Conservation (phyloP, 2,888 invertebrate species). For the Metacarcinus magister region DNA sequence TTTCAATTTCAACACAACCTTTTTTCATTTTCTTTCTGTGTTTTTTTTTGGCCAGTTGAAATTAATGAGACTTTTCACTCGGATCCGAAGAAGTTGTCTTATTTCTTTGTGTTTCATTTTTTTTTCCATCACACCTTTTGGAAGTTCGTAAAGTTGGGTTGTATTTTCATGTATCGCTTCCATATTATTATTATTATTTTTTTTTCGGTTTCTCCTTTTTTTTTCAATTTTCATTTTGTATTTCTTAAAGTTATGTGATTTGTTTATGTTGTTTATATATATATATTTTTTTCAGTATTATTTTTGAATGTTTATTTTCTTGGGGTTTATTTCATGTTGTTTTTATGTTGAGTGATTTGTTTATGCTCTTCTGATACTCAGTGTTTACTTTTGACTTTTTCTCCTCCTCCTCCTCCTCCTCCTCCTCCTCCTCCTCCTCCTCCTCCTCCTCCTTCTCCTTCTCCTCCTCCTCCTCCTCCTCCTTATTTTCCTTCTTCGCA, state of each 20-base stretch:
- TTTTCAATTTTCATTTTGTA: background rate
- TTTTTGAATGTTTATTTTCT: background rate
- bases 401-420: constrained; percentile 6
- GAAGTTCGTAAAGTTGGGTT: too few species aligned
- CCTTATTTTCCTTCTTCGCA: background rate
- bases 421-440: constrained; percentile 26
- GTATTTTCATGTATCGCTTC: background rate
- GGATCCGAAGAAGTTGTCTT: background rate
- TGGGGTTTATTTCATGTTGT: background rate
- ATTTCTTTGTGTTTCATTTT: background rate
- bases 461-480: background rate
- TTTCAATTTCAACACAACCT: background rate
- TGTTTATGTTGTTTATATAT: background rate
- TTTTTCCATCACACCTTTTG: background rate
- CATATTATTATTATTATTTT: background rate
- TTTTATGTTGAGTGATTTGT: background rate
- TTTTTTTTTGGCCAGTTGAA: background rate
- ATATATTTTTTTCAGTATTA: background rate
- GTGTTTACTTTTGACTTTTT: background rate
- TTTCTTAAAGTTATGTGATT: background rate
- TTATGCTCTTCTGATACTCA: background rate
- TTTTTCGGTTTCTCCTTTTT: background rate
- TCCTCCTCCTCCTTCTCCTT: background rate
- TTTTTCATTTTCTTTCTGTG: background rate
- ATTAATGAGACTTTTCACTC: constrained; percentile 16